These are phyloP conservation scores for Rallus limicola DNA, from an alignment of 2,113 vertebrate genomes.

Conservation along the genomic window DNA sequence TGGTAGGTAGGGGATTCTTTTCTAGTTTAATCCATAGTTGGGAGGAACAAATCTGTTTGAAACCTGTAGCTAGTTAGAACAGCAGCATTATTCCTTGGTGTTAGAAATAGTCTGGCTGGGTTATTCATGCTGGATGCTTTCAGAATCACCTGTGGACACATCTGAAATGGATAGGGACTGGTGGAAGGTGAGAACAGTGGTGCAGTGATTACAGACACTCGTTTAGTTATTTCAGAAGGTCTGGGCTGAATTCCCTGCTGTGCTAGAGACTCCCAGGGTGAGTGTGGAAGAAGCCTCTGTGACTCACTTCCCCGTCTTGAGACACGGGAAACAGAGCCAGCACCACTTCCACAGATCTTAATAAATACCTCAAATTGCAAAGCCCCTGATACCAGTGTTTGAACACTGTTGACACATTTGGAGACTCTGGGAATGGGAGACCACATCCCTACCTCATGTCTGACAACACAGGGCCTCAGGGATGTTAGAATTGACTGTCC, in stretches of 20 bases:
- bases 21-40: background rate
- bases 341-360: background rate
- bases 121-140: background rate
- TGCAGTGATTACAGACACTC: background rate
- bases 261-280: background rate
- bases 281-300: background rate
- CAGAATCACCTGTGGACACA: background rate
- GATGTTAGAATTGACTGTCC: background rate
- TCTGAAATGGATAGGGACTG: background rate
- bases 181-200: background rate
- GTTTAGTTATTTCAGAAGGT: background rate
- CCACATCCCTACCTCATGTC: background rate
- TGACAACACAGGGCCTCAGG: background rate
- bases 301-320: background rate
- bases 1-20: background rate
- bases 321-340: background rate
- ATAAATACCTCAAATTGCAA: background rate
- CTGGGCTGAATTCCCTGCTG: background rate
- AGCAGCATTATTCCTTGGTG: background rate
- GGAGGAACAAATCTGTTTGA: background rate
- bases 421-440: no score
- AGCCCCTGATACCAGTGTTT: rapidly evolving
- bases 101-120: background rate
- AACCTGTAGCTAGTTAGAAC: background rate
- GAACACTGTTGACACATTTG: background rate